Percentiles rank a stretch among this genome's conserved stretches.
phyloP scores from a whole-genome alignment of 2,113 vertebrate genomes.

The Brevimyrus niger region DNA sequence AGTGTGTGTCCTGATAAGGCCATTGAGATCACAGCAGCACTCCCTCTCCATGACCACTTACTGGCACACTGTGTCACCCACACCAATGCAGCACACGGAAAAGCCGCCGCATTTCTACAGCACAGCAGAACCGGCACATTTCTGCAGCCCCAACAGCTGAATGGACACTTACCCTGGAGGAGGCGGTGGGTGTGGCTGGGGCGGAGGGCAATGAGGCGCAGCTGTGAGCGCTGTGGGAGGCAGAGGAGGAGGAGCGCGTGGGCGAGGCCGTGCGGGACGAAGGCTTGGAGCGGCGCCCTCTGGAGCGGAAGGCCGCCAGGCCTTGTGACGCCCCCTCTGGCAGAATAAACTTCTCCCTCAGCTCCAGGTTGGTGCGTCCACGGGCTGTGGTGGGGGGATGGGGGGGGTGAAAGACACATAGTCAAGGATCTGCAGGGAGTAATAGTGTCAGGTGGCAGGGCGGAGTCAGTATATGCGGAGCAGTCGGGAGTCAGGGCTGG shows the following conservation, averaged over 20 bases:
- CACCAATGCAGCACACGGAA: neutral
- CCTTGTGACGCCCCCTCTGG: conserved; percentile 86
- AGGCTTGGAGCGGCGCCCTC: conserved; percentile 88
- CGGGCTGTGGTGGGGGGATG: conserved; percentile 69
- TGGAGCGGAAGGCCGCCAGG: conserved; percentile 85
- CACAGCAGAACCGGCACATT: neutral
- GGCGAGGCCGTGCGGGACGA: conserved; percentile 90
- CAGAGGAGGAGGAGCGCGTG: conserved; percentile 88
- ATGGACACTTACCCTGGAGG: conserved; percentile 71
- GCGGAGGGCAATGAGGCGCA: conserved; percentile 87
- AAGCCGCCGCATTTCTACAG: neutral
- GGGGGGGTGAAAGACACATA: neutral
- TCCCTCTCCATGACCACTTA: neutral
- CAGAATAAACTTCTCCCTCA: conserved; percentile 95
- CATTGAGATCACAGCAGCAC: neutral
- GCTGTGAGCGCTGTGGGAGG: conserved; percentile 92
- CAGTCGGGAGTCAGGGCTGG: conserved; percentile 9
- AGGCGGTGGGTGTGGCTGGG: conserved; percentile 81
- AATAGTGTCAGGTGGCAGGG: conserved; percentile 22
- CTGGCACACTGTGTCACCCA: neutral
- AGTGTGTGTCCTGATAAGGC: neutral
- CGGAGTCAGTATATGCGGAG: neutral
- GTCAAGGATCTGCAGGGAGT: neutral
- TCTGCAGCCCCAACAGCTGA: neutral
- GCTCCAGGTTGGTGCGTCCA: conserved; percentile 92